Evolutionary conservation across 2,888 invertebrate species (phyloP), one percentile per base, ranked within the genome.

Genomic region (Hirtodrosophila trivittata): DNA sequence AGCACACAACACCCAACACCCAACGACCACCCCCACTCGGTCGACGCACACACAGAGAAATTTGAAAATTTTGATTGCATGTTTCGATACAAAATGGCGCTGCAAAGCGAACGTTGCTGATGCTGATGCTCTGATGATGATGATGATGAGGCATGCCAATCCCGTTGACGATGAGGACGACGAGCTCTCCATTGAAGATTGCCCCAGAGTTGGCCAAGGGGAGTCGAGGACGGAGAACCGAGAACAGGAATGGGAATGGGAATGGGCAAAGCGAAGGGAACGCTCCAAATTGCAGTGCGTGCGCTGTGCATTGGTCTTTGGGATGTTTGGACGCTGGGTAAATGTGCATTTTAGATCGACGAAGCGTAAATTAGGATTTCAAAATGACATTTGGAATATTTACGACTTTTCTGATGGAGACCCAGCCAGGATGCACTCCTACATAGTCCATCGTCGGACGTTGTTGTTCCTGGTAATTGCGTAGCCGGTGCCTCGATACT

Each of bases 361-460:
- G 89, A 86, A 90, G 90, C 89, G 89, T 89, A 89, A 90, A 89
- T 90, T 89, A 89, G 89, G 90, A 89, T 90, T 89, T 90, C 90
- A 89, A 89, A 88, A 90, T 89, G 89, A 90, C 89, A 89, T 90
- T 89, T 90, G 84, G 89, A 89, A 89, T 89, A 89, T 89, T 89
- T 89, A 89, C 89, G 90, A 89, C 88, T 88, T 84, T 82, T 67
- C 85, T 55, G 49, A 75, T 63, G 66, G 14, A 69, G 77, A 60
- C 54, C 51, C 58, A 46, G 12, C 56, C 25, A 26, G 16, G 7
- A 12, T 18, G 28, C 14, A 10, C 4, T 0, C 35, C 30, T 12
- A 7, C 42, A 21, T 12, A 46, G 43, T 30, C 25, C 56, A 25
- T 18, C 39, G 21, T 28, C 60, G 52, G 51, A 60, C 83, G 77